Evolutionary conservation across 2,797 vertebrate genomes (phyloP).

Genomic region (Channa striata): DNA sequence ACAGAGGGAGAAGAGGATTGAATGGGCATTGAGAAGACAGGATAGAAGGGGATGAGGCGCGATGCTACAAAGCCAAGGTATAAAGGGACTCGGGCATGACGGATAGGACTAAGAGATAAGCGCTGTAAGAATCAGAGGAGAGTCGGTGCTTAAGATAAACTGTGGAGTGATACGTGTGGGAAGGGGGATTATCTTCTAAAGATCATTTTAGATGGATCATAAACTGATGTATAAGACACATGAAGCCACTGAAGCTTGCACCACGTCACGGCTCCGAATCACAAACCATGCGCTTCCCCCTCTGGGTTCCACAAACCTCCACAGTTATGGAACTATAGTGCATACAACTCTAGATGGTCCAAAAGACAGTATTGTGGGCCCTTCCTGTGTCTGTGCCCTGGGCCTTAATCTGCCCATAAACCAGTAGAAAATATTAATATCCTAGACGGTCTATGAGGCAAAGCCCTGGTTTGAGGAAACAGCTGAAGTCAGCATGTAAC

Average conservation of each 20-base stretch:
- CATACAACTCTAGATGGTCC: too few species aligned
- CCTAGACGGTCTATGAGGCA: too few species aligned
- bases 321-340: not conserved
- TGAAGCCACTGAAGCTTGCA: not conserved
- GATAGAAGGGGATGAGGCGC: constrained; percentile 55
- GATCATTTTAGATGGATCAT: constrained; percentile 27
- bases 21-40: constrained; percentile 61
- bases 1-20: constrained; percentile 65
- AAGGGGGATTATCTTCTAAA: constrained; percentile 26
- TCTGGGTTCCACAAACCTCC: not conserved
- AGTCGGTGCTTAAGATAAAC: constrained; percentile 32
- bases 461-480: too few species aligned
- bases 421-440: too few species aligned
- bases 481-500: too few species aligned
- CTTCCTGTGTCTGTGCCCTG: too few species aligned
- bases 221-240: constrained; percentile 15
- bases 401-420: too few species aligned
- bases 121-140: constrained; percentile 43
- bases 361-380: too few species aligned
- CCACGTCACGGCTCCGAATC: not conserved
- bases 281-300: not conserved
- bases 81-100: constrained; percentile 49
- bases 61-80: constrained; percentile 53
- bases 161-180: constrained; percentile 7
- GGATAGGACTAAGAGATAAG: constrained; percentile 53